Percentiles rank a stretch among this genome's conserved stretches.
These are phyloP conservation scores for Tenualosa ilisha DNA, from an alignment of 2,797 vertebrate genomes.

Conservation along the genomic window DNA sequence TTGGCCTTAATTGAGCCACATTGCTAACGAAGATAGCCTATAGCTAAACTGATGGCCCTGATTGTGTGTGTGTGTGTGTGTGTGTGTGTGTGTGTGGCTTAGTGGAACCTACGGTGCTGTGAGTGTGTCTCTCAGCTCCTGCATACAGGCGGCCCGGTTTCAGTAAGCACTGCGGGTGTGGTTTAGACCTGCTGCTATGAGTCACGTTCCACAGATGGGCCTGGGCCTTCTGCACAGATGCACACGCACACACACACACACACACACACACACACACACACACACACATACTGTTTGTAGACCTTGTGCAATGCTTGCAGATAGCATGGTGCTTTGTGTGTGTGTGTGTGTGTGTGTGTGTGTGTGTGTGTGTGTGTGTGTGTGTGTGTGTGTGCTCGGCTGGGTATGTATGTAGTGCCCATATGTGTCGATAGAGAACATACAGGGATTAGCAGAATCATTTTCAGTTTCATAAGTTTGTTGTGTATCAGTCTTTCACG, in stretches of 20 bases:
- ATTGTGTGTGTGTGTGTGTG: too few species aligned
- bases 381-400: background rate
- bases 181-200: conserved; percentile 21
- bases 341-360: background rate
- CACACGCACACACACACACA: background rate
- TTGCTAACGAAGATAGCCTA: too few species aligned
- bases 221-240: background rate
- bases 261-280: background rate
- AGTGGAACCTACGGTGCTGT: too few species aligned
- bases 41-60: too few species aligned
- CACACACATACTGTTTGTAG: background rate
- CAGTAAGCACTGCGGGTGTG: background rate
- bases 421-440: background rate
- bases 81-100: too few species aligned
- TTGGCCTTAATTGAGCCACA: too few species aligned
- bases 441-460: background rate
- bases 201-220: background rate
- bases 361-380: background rate
- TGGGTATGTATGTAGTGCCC: too few species aligned
- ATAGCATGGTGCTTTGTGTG: background rate
- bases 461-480: too few species aligned
- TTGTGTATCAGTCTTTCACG: too few species aligned
- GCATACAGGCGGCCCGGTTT: background rate
- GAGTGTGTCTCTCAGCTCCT: background rate
- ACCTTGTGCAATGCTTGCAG: too few species aligned